phyloP scores from a whole-genome alignment of 2,113 vertebrate genomes.

The rabbit (Oryctolagus cuniculus) region mOryCun1.1 NC_091434.1:102491501-102492000 shows the following conservation, averaged over 20 bases:
- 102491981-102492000: neutral
- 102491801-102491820: neutral
- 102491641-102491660: neutral
- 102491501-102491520: conserved; percentile 12
- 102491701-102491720: neutral
- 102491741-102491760: neutral
- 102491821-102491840: neutral
- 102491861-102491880: neutral
- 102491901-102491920: neutral
- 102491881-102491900: neutral
- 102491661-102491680: neutral
- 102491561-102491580: neutral
- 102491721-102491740: neutral
- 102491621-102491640: neutral
- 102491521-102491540: conserved; percentile 27
- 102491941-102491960: neutral
- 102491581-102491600: neutral
- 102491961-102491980: neutral
- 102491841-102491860: neutral
- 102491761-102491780: neutral
- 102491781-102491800: neutral
- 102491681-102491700: neutral
- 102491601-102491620: neutral
- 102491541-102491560: neutral
- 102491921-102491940: neutral